phyloP scores from a whole-genome alignment of 2,113 vertebrate genomes.

The Barbus barbus region DNA sequence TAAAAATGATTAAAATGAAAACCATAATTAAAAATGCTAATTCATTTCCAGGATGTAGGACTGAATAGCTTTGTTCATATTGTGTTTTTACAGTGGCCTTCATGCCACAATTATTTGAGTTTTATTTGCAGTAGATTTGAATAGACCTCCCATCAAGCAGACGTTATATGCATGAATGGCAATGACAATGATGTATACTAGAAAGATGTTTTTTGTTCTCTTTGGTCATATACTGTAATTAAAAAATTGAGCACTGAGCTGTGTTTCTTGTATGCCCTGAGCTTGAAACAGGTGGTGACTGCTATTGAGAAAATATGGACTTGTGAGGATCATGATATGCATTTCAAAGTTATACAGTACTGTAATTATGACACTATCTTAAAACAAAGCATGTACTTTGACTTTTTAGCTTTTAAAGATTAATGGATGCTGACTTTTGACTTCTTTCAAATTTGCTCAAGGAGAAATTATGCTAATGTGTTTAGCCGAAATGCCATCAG shows the following conservation, averaged over 20 bases:
- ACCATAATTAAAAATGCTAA: not conserved
- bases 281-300: slow-evolving; percentile 25
- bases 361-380: not conserved
- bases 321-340: not conserved
- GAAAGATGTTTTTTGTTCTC: not conserved
- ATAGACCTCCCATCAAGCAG: not conserved
- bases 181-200: not conserved
- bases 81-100: not conserved
- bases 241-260: slow-evolving; percentile 24
- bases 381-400: slow-evolving; percentile 1
- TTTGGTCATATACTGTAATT: not conserved
- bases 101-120: not conserved
- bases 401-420: not conserved
- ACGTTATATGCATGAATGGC: not conserved
- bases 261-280: slow-evolving; percentile 23
- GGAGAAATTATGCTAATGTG: slow-evolving; percentile 10
- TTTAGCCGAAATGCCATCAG: slow-evolving; percentile 3
- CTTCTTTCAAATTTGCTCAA: not conserved
- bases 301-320: slow-evolving; percentile 29
- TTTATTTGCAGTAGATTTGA: not conserved
- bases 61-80: too few relatives aligned
- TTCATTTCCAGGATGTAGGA: not conserved
- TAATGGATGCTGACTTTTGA: not conserved
- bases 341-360: not conserved
- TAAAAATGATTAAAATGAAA: not conserved